A percentile compares a stretch with the other conserved stretches of the same genome.
Evolutionary conservation across 2,888 invertebrate species (phyloP).

Genomic region (Notodonta dromedarius): DNA sequence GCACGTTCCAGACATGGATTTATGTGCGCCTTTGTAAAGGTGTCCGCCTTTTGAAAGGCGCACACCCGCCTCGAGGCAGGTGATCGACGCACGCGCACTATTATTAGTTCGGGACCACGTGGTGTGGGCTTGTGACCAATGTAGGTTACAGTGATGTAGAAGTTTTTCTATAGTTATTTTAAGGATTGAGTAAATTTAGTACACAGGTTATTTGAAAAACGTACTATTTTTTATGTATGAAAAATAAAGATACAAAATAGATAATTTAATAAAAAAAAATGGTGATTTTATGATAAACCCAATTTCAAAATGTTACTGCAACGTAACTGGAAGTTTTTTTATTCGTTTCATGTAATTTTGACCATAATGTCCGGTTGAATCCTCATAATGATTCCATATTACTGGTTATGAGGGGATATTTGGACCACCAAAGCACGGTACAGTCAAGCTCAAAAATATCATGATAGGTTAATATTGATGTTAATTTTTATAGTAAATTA

Average conservation of each 20-base stretch:
- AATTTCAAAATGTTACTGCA: too few species aligned
- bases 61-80: constrained; percentile 67
- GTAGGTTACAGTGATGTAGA: neutral
- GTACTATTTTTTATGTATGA: too few species aligned
- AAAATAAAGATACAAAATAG: too few species aligned
- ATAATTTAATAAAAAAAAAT: too few species aligned
- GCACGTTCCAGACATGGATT: constrained; percentile 57
- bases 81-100: constrained; percentile 59
- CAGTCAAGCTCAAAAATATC: constrained; percentile 33
- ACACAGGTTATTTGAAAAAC: too few species aligned
- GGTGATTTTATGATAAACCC: too few species aligned
- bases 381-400: constrained; percentile 50
- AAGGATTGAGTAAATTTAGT: too few species aligned
- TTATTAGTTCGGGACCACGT: constrained; percentile 4
- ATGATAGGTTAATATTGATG: neutral
- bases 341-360: neutral
- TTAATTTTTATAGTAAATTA: too few species aligned
- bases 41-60: constrained; percentile 18
- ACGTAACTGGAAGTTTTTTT: neutral
- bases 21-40: constrained; percentile 50
- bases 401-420: constrained; percentile 45
- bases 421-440: constrained; percentile 52
- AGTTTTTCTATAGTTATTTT: too few species aligned
- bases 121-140: neutral
- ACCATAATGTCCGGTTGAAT: constrained; percentile 9